Evolutionary conservation across 2,888 invertebrate species (phyloP).

Genomic region (Arctia plantaginis): DNA sequence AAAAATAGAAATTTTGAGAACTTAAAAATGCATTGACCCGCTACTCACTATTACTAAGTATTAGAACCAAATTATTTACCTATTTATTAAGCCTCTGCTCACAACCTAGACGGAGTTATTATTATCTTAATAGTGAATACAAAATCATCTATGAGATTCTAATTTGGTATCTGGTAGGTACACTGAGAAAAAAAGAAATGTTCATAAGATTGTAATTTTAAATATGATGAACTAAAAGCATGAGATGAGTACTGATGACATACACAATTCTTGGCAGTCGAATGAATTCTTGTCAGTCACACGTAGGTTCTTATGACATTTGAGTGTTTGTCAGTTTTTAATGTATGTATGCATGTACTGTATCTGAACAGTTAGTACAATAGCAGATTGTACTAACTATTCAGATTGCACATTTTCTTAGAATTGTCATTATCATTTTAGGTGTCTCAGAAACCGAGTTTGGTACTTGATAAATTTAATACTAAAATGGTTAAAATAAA

Average conservation of each 20-base stretch:
- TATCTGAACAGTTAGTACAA: too few species aligned
- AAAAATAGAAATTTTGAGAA: conserved; percentile 59
- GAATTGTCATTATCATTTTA: too few species aligned
- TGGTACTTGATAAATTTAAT: too few species aligned
- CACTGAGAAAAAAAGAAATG: neutral
- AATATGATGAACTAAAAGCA: too few species aligned
- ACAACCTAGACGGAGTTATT: conserved; percentile 33
- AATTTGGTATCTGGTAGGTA: neutral
- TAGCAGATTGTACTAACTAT: too few species aligned
- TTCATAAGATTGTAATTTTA: too few species aligned
- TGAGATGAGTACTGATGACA: too few species aligned
- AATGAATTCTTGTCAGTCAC: too few species aligned
- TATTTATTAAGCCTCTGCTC: conserved; percentile 25
- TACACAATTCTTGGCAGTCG: neutral
- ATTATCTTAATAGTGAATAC: neutral
- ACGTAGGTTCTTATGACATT: neutral
- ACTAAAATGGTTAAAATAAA: too few species aligned
- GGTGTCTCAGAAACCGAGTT: too few species aligned
- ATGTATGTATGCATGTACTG: neutral
- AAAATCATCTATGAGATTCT: neutral
- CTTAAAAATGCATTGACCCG: conserved; percentile 45
- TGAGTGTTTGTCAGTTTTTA: neutral
- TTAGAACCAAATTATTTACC: conserved; percentile 41
- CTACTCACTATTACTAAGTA: conserved; percentile 31
- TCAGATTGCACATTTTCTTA: too few species aligned